These are phyloP conservation scores for Etia nguti DNA, from an alignment of 2,113 vertebrate genomes.

Conservation along the genomic window DNA sequence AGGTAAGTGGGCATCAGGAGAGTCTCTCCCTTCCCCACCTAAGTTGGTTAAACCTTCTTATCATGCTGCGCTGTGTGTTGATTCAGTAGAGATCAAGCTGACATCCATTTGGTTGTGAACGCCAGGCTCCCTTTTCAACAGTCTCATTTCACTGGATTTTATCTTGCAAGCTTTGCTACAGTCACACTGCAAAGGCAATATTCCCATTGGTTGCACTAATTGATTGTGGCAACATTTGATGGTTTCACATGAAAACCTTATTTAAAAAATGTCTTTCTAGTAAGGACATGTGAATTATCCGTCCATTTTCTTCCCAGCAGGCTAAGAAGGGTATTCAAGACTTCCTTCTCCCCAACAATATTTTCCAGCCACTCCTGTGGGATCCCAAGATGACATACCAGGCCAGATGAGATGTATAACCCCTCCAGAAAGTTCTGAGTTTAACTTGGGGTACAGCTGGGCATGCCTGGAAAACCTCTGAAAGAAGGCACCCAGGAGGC, in stretches of 20 bases:
- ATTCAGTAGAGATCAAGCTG: conserved; percentile 20
- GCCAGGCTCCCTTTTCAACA: neutral
- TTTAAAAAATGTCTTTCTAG: neutral
- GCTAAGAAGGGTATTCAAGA: neutral
- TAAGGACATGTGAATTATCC: rapidly evolving
- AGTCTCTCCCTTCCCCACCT: neutral
- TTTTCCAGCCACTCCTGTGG: neutral
- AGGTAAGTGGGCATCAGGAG: conserved; percentile 11
- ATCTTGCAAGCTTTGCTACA: conserved; percentile 30
- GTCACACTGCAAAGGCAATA: neutral
- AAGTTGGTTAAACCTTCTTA: conserved; percentile 25
- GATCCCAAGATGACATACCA: neutral
- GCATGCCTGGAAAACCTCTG: neutral
- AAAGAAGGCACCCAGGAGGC: neutral
- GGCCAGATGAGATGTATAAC: neutral
- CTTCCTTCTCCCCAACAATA: neutral
- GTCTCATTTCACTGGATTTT: conserved; percentile 12
- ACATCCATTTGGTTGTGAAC: conserved; percentile 40
- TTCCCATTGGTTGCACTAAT: neutral
- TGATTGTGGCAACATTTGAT: conserved; percentile 16
- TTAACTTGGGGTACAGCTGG: neutral
- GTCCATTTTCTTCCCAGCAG: neutral
- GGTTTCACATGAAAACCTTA: neutral
- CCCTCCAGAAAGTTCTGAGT: neutral
- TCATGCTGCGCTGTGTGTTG: conserved; percentile 20